phyloP scores from a whole-genome alignment of 2,888 invertebrate species.

The Diadegma fenestrale region DNA sequence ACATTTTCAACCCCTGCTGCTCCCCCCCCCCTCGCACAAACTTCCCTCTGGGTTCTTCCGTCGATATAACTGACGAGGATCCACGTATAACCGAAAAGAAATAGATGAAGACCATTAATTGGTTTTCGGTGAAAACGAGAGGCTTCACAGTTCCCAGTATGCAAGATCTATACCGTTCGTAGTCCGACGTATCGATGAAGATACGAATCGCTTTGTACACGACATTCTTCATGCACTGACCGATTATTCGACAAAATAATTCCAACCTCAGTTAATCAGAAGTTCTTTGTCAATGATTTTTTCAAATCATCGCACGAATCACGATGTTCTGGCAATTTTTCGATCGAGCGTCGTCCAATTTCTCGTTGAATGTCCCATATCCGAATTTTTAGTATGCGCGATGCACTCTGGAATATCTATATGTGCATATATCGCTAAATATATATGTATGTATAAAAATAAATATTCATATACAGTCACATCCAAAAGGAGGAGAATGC shows the following conservation, averaged over 20 bases:
- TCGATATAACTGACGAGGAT: conserved; percentile 37
- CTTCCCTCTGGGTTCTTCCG: conserved; percentile 36
- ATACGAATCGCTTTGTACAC: background rate
- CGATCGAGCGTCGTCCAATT: conserved; percentile 32
- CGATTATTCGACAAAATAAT: too few relatives aligned
- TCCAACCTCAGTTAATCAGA: background rate
- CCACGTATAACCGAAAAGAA: conserved; percentile 70
- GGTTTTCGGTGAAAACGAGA: conserved; percentile 72
- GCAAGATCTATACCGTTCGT: conserved; percentile 5
- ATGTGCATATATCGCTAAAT: background rate
- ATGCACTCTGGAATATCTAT: background rate
- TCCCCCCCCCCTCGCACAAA: conserved; percentile 28
- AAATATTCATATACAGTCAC: background rate
- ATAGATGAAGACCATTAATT: conserved; percentile 81
- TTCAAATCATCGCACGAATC: background rate
- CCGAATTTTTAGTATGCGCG: background rate
- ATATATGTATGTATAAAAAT: background rate
- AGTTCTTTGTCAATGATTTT: background rate
- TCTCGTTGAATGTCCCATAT: conserved; percentile 27
- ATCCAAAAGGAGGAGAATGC: background rate
- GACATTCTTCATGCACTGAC: background rate
- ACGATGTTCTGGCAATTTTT: background rate
- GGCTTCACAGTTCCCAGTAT: conserved; percentile 12
- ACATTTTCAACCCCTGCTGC: conserved; percentile 51
- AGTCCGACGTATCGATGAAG: background rate